phyloP scores from a whole-genome alignment of 2,888 invertebrate species.

The Vanessa cardui region DNA sequence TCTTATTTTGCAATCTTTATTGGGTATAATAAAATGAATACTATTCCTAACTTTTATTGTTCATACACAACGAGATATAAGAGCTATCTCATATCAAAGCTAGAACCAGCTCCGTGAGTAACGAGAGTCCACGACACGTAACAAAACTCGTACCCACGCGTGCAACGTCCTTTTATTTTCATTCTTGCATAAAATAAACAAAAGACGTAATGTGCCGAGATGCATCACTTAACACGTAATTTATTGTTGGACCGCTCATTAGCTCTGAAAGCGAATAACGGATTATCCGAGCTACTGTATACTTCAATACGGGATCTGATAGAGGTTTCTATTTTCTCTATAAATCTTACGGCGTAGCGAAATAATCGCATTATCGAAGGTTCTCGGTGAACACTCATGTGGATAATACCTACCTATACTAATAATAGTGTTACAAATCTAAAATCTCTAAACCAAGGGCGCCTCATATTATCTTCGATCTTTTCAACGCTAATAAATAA shows the following conservation, averaged over 20 bases:
- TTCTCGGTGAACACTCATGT: background rate
- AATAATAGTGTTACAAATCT: background rate
- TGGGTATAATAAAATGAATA: conserved; percentile 2
- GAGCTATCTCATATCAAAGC: conserved; percentile 39
- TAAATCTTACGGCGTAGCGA: background rate
- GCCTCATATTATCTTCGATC: background rate
- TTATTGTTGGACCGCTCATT: conserved; percentile 55
- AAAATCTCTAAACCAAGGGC: background rate
- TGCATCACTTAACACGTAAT: conserved; percentile 51
- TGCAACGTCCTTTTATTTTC: conserved; percentile 40
- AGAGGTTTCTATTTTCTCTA: conserved; percentile 33
- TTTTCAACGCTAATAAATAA: background rate
- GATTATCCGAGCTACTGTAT: conserved; percentile 28
- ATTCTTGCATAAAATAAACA: conserved; percentile 39
- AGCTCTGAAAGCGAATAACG: conserved; percentile 61
- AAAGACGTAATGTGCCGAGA: conserved; percentile 42
- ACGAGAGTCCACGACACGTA: conserved; percentile 32
- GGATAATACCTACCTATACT: background rate
- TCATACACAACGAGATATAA: conserved; percentile 26
- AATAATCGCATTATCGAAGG: background rate
- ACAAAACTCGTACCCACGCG: conserved; percentile 39
- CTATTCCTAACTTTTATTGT: conserved; percentile 27
- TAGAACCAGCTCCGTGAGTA: conserved; percentile 39
- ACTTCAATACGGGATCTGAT: conserved; percentile 45
- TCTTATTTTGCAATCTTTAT: background rate